Conservation (phyloP, 2,797 vertebrate species). For the Cetoscarus ocellatus region DNA sequence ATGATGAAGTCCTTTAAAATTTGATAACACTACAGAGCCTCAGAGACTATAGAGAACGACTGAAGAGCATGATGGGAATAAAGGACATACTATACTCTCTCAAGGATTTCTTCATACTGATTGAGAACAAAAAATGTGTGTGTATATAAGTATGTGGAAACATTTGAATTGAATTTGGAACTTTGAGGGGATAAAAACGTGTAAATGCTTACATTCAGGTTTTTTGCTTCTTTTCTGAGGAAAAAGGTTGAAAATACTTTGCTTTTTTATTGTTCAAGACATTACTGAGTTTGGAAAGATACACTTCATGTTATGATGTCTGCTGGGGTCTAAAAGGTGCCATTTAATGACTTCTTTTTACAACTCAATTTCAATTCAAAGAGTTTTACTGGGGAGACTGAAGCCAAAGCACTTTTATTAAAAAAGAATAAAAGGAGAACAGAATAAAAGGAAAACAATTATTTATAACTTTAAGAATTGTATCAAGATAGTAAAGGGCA, state of each 20-base stretch:
- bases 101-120: neutral
- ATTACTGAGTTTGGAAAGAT: neutral
- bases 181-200: neutral
- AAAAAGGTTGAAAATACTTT: too few species aligned
- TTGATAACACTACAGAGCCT: neutral
- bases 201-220: neutral
- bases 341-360: too few species aligned
- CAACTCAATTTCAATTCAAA: too few species aligned
- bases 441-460: too few species aligned
- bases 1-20: neutral
- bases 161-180: conserved; percentile 1
- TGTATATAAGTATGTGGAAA: neutral
- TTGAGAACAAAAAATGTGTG: too few species aligned
- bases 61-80: neutral
- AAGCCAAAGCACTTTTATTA: too few species aligned
- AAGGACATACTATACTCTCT: neutral
- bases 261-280: too few species aligned
- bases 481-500: too few species aligned
- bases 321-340: conserved; percentile 4
- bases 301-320: neutral
- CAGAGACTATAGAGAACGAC: neutral
- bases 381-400: too few species aligned
- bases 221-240: too few species aligned
- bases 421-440: too few species aligned
- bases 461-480: too few species aligned